Evolutionary conservation across 2,797 vertebrate genomes (phyloP), one percentile per base, ranked within the genome.

Genomic region (Serranus cabrilla): DNA sequence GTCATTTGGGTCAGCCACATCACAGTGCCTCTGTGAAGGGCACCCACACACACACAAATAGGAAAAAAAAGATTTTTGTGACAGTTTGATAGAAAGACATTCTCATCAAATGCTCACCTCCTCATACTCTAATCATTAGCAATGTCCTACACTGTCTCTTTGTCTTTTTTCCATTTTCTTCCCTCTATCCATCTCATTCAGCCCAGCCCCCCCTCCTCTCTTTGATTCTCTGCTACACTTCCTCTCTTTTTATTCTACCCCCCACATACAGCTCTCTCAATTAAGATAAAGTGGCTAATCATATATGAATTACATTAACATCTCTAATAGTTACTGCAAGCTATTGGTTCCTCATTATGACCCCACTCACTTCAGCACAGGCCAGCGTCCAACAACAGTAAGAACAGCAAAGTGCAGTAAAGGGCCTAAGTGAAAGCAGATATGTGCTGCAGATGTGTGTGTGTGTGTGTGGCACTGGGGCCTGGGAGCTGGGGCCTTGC

Each of bases 1-100:
- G 87, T 91, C 92, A 91, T 91, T 90, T 91, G 85, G 90, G 90
- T 92, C 89, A 84, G 88, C 39, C 83, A 62, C 86, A 85, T 89
- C 85, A 71, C 73, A 51, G 67, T 73, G 80, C 40, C 73, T 69
- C 63, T 84, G 80, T 85, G 83, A 87, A 87, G 83, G 83, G 47
- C 81, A 40, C 83, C 5, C 43, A 25, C 59, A 18, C 79, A 61
- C 76, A 67, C 58, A 76, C 49, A 67, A n/a, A 72, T 46, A 62
- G 9, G 63, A 43, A 77, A 61, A 61, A 23, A 50, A 25, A 50
- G 21, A 80, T 57, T 37, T 80, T 37, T 80, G 69, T 59, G 70
- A 82, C 83, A 83, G 62, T 89, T 76, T 81, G 79, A 86, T 81
- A 78, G 72, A 84, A 91, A 84, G 64, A 80, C 54, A 76, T 64